These are phyloP conservation scores for Ischnura elegans DNA, from an alignment of 2,888 invertebrate genomes.

Conservation along the genomic window DNA sequence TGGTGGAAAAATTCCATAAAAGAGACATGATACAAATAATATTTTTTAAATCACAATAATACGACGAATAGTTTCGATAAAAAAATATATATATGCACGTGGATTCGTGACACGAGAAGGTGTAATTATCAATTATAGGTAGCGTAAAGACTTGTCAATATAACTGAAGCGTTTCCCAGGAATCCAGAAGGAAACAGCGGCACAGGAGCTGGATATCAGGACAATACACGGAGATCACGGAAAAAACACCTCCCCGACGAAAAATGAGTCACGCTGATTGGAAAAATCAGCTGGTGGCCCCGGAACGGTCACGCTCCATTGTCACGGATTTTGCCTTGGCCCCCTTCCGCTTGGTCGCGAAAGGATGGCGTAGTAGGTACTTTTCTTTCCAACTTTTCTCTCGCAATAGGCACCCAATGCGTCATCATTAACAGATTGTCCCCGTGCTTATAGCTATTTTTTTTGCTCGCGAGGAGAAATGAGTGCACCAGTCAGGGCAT, in stretches of 20 bases:
- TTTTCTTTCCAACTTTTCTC: not conserved
- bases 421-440: not conserved
- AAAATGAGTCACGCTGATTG: not conserved
- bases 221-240: not conserved
- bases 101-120: too few relatives aligned
- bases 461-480: not conserved
- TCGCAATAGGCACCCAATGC: not conserved
- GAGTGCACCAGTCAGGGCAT: not conserved
- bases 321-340: slow-evolving; percentile 11
- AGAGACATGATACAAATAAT: too few relatives aligned
- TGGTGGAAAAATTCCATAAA: too few relatives aligned
- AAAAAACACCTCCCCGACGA: not conserved
- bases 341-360: not conserved
- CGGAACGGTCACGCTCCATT: slow-evolving; percentile 9
- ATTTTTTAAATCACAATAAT: too few relatives aligned
- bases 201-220: not conserved
- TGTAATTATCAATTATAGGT: not conserved
- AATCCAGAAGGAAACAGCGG: not conserved
- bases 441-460: not conserved
- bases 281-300: slow-evolving; percentile 29
- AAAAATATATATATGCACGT: too few relatives aligned
- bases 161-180: not conserved
- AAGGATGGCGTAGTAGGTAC: not conserved
- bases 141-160: not conserved
- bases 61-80: too few relatives aligned